These are phyloP conservation scores for Colinus virginianus DNA, from an alignment of 2,113 vertebrate genomes.

Conservation along the genomic window DNA sequence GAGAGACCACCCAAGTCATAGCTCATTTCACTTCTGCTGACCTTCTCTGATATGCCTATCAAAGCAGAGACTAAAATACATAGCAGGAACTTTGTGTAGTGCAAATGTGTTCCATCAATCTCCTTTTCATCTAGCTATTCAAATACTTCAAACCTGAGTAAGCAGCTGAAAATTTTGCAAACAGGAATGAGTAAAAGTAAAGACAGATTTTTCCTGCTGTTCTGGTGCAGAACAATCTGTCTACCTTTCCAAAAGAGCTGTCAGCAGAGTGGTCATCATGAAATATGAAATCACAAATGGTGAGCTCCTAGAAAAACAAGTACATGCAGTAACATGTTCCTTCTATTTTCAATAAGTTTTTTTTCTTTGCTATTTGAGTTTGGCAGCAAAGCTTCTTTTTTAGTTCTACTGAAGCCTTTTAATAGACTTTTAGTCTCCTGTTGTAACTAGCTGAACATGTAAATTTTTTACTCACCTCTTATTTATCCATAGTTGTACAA, in stretches of 20 bases:
- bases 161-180: slow-evolving; percentile 71
- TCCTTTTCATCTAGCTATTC: slow-evolving; percentile 68
- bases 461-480: not conserved
- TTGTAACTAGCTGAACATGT: slow-evolving; percentile 11
- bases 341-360: not conserved
- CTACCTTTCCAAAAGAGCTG: slow-evolving; percentile 72
- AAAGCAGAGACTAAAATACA: slow-evolving; percentile 49
- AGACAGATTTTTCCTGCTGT: not conserved
- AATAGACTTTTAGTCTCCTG: not conserved
- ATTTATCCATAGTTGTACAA: not conserved
- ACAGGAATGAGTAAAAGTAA: slow-evolving; percentile 64
- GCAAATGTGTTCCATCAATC: slow-evolving; percentile 58
- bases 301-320: slow-evolving; percentile 31
- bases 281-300: slow-evolving; percentile 61
- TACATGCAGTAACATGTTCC: slow-evolving; percentile 7
- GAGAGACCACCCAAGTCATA: slow-evolving; percentile 72
- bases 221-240: slow-evolving; percentile 62
- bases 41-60: slow-evolving; percentile 58
- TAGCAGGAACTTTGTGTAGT: slow-evolving; percentile 4
- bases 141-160: slow-evolving; percentile 61
- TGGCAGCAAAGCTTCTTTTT: slow-evolving; percentile 27
- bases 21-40: slow-evolving; percentile 54
- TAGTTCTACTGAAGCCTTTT: slow-evolving; percentile 4
- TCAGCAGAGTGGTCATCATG: slow-evolving; percentile 62
- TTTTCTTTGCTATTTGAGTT: slow-evolving; percentile 14